Evolutionary conservation across 2,113 vertebrate genomes (phyloP).

Genomic region (Dipodomys ordii): DNA sequence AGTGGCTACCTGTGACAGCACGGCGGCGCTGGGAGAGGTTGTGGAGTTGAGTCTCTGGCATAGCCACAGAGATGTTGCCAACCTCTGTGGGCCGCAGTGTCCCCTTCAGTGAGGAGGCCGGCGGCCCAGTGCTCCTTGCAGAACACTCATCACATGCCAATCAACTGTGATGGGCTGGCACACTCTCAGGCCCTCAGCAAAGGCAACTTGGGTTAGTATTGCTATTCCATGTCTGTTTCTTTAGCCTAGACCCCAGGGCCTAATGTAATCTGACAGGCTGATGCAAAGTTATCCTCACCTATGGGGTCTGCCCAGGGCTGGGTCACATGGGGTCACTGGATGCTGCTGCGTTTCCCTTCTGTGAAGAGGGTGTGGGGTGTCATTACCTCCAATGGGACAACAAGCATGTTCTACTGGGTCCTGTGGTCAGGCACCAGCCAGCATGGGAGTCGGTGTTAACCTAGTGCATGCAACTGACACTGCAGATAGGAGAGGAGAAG

Average conservation of each 20-base stretch:
- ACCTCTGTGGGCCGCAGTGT: not conserved
- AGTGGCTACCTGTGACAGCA: too few species aligned
- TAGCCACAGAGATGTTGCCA: not conserved
- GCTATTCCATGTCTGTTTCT: not conserved
- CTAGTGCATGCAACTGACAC: not conserved
- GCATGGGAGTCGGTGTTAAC: not conserved
- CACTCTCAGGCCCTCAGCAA: not conserved
- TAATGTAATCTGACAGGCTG: not conserved
- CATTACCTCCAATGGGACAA: not conserved
- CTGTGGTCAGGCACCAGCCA: not conserved
- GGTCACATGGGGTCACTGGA: not conserved
- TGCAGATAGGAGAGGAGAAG: too few species aligned
- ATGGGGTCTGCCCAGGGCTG: not conserved
- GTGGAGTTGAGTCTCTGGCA: too few species aligned
- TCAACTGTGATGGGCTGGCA: too few species aligned
- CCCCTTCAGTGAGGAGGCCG: not conserved
- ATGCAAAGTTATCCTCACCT: not conserved
- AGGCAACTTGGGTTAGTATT: not conserved
- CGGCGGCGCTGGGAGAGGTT: not conserved
- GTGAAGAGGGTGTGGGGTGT: too few species aligned
- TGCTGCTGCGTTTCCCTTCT: not conserved
- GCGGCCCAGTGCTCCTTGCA: rapidly evolving
- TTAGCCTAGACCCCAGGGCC: not conserved
- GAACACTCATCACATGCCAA: not conserved
- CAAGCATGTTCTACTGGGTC: rapidly evolving